phyloP scores from a whole-genome alignment of 2,113 vertebrate species.

The Pangasianodon gigas region DNA sequence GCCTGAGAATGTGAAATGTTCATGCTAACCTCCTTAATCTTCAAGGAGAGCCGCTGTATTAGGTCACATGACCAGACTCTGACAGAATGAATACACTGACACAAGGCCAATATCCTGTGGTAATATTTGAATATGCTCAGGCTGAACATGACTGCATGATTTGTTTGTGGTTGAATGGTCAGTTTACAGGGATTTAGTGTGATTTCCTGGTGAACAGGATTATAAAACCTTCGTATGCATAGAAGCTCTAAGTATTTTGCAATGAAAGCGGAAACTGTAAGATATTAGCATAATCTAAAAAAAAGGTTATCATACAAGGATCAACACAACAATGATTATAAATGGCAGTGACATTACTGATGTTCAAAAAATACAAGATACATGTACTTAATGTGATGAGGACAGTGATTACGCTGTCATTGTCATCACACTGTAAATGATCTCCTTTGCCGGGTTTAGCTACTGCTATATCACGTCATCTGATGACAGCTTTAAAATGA shows the following conservation, averaged over 20 bases:
- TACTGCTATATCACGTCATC: conserved; percentile 20
- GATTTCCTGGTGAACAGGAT: conserved; percentile 57
- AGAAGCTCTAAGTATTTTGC: conserved; percentile 59
- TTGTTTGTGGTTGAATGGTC: conserved; percentile 47
- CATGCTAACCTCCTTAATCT: not conserved
- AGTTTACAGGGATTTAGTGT: conserved; percentile 55
- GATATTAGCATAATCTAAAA: not conserved
- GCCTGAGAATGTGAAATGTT: not conserved
- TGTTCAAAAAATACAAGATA: not conserved
- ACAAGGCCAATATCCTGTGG: not conserved
- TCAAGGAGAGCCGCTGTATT: not conserved
- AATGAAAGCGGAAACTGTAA: not conserved
- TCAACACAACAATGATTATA: not conserved
- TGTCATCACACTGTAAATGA: conserved; percentile 23
- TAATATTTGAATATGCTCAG: conserved; percentile 14
- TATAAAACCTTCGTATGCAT: conserved; percentile 59
- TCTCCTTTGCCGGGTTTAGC: conserved; percentile 17
- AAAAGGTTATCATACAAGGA: not conserved
- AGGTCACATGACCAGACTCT: not conserved
- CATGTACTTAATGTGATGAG: not conserved
- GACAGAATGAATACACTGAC: not conserved
- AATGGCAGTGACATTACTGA: not conserved
- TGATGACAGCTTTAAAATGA: conserved; percentile 26
- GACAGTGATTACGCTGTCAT: not conserved
- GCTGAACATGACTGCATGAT: conserved; percentile 1